phyloP scores from a whole-genome alignment of 2,797 vertebrate genomes.

The Thunnus albacares region DNA sequence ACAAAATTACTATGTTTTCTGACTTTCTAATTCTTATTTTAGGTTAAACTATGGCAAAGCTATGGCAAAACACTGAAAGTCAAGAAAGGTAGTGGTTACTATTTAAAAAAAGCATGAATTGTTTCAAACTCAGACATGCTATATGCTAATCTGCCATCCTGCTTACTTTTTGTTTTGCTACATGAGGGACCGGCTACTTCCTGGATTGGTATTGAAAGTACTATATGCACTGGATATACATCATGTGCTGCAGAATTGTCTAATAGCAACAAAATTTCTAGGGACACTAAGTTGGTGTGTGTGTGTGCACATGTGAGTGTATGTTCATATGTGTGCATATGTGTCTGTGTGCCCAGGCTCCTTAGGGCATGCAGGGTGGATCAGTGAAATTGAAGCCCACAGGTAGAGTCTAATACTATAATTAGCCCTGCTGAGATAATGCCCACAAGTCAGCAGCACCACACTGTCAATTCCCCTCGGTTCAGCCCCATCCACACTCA shows the following conservation, averaged over 20 bases:
- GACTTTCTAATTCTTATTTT: too few species aligned
- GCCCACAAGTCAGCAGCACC: slow-evolving; percentile 55
- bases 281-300: background rate
- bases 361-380: slow-evolving; percentile 14
- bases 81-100: background rate
- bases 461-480: slow-evolving; percentile 55
- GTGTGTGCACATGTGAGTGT: background rate
- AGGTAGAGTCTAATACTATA: slow-evolving; percentile 55
- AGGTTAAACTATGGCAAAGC: background rate
- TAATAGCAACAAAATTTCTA: background rate
- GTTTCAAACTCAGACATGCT: too few species aligned
- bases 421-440: slow-evolving; percentile 70
- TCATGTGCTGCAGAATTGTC: background rate
- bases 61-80: background rate
- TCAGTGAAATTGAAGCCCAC: slow-evolving; percentile 50
- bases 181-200: background rate
- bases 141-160: too few species aligned
- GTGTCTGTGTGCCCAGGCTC: slow-evolving; percentile 16
- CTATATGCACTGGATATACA: background rate
- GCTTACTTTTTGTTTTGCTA: background rate
- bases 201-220: background rate
- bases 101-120: too few species aligned
- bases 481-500: slow-evolving; percentile 46
- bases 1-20: too few species aligned
- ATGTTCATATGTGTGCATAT: background rate